phyloP scores from a whole-genome alignment of 1,140 invertebrate genomes.

The Caerostris darwini region DNA sequence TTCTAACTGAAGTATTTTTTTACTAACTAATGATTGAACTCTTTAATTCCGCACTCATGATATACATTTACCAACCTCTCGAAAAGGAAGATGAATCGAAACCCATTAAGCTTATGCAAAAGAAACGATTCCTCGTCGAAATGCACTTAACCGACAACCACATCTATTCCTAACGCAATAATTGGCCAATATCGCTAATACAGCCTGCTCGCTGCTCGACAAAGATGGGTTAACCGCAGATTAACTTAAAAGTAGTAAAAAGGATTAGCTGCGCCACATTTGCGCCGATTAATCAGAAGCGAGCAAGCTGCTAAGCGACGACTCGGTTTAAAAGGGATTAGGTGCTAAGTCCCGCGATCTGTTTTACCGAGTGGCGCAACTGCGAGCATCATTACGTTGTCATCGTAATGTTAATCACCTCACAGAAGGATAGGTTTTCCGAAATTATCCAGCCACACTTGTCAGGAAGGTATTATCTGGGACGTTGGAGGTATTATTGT shows the following conservation, averaged over 20 bases:
- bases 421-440: conserved; percentile 41
- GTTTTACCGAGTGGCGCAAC: conserved; percentile 22
- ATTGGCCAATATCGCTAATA: conserved; percentile 57
- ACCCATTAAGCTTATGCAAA: not conserved
- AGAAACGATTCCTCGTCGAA: not conserved
- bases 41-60: too few species aligned
- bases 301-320: conserved; percentile 22
- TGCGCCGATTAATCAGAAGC: conserved; percentile 59
- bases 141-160: conserved; percentile 11
- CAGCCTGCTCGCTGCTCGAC: not conserved
- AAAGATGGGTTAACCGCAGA: conserved; percentile 59
- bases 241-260: conserved; percentile 56
- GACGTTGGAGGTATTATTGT: conserved; percentile 62
- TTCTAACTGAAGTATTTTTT: too few species aligned
- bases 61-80: too few species aligned
- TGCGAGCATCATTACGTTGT: conserved; percentile 62
- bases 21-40: too few species aligned
- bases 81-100: too few species aligned
- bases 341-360: conserved; percentile 55
- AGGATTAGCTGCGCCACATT: conserved; percentile 54
- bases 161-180: conserved; percentile 9
- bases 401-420: conserved; percentile 70
- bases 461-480: conserved; percentile 57
- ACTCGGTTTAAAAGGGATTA: conserved; percentile 61
- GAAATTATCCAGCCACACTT: conserved; percentile 54